A percentile compares a stretch with the other conserved stretches of the same genome.
Conservation (phyloP, 2,888 invertebrate species). For the Plusia festucae region DNA sequence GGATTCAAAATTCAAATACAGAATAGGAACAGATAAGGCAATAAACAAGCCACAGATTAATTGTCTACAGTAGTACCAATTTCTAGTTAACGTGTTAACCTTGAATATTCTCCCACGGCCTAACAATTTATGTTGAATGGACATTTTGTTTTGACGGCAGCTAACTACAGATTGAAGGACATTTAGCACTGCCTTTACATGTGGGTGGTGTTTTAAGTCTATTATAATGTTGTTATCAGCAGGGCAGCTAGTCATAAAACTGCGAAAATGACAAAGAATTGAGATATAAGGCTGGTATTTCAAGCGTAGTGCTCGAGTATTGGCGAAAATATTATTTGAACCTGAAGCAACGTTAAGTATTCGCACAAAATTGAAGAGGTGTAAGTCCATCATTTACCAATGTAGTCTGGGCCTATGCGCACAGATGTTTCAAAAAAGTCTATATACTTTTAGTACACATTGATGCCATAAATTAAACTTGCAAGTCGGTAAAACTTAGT, state of each 20-base stretch:
- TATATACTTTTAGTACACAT: no score
- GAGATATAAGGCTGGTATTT: background rate
- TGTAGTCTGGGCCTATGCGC: no score
- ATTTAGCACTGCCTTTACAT: slow-evolving; percentile 23
- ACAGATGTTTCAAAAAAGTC: no score
- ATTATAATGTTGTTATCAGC: background rate
- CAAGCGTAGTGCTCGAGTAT: background rate
- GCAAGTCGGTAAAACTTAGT: no score
- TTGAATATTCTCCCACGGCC: slow-evolving; percentile 59
- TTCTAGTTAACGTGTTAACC: slow-evolving; percentile 50
- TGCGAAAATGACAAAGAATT: background rate
- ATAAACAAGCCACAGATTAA: slow-evolving; percentile 4
- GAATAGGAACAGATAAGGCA: background rate
- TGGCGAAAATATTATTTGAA: no score
- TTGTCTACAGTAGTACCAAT: slow-evolving; percentile 22
- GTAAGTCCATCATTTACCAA: no score
- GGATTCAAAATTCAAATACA: background rate
- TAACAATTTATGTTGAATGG: slow-evolving; percentile 36
- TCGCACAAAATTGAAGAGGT: no score
- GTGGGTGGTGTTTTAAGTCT: background rate
- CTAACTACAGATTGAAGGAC: slow-evolving; percentile 49
- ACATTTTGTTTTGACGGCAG: slow-evolving; percentile 44
- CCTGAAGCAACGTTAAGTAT: no score
- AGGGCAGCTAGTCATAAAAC: background rate
- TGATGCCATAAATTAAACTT: no score